Conservation (phyloP, 2,113 vertebrate species). For the Rhinopomastus cyanomelas region DNA sequence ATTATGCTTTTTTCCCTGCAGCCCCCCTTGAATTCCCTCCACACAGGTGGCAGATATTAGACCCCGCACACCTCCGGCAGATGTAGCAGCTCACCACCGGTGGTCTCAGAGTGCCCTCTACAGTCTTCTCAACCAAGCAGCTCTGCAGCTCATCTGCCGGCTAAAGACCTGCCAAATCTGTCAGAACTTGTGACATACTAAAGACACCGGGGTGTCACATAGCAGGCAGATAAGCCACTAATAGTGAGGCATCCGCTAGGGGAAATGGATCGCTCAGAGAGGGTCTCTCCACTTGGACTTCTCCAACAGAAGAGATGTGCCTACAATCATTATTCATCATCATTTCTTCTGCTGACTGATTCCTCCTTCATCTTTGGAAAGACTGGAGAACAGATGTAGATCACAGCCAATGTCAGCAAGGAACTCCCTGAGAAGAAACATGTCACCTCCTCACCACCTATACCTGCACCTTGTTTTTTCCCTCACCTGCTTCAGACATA, state of each 20-base stretch:
- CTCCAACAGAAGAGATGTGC: background rate
- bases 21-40: background rate
- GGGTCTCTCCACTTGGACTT: background rate
- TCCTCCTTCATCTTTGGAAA: background rate
- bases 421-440: background rate
- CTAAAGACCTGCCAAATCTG: slow-evolving; percentile 60
- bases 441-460: background rate
- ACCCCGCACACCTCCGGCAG: background rate
- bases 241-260: background rate
- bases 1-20: background rate
- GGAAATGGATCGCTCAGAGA: background rate
- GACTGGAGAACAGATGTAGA: background rate
- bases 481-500: background rate
- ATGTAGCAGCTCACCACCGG: background rate
- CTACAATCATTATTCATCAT: background rate
- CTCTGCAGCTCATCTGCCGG: background rate
- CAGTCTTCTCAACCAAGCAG: slow-evolving; percentile 57
- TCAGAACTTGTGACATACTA: slow-evolving; percentile 40
- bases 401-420: background rate
- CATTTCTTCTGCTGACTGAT: background rate
- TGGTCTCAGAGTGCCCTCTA: slow-evolving; percentile 90
- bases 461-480: background rate
- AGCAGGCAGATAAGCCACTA: slow-evolving; percentile 44
- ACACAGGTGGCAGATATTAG: slow-evolving; percentile 66
- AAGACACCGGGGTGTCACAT: slow-evolving; percentile 48